A percentile compares a stretch with the other conserved stretches of the same genome.
Evolutionary conservation across 2,113 vertebrate species (phyloP).

Genomic region (Fregetta grallaria): DNA sequence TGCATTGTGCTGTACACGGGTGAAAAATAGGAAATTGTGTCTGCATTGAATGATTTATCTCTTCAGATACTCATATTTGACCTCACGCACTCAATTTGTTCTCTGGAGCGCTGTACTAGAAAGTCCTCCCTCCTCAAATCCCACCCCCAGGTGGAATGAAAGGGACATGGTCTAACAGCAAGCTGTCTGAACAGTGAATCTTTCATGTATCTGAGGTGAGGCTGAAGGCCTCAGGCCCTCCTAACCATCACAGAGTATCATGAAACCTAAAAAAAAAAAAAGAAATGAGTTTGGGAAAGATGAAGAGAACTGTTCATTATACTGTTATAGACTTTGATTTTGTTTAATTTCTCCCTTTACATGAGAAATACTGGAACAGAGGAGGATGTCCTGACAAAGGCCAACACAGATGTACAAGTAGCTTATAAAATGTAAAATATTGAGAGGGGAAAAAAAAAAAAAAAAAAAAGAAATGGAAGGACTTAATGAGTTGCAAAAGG

Average conservation of each 20-base stretch:
- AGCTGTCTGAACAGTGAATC: neutral
- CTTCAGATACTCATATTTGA: neutral
- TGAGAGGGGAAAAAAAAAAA: no score
- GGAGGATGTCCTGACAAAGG: neutral
- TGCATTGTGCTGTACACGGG: accelerated
- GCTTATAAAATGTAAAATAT: neutral
- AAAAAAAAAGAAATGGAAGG: neutral
- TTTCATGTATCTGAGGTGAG: neutral
- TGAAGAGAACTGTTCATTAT: neutral
- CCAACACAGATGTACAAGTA: neutral
- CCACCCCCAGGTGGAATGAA: neutral
- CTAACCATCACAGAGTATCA: neutral
- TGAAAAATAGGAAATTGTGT: neutral
- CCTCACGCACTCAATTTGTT: neutral
- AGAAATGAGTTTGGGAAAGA: neutral
- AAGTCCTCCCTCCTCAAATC: neutral
- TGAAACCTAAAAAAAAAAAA: neutral
- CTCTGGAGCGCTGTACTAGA: neutral
- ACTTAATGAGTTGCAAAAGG: neutral
- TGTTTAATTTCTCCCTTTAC: neutral
- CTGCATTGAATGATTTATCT: neutral
- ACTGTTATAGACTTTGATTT: neutral
- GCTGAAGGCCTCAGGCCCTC: neutral
- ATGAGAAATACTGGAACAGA: neutral
- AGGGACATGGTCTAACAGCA: accelerated